phyloP scores from a whole-genome alignment of 1,140 invertebrate genomes.

The Anthonomus grandis region DNA sequence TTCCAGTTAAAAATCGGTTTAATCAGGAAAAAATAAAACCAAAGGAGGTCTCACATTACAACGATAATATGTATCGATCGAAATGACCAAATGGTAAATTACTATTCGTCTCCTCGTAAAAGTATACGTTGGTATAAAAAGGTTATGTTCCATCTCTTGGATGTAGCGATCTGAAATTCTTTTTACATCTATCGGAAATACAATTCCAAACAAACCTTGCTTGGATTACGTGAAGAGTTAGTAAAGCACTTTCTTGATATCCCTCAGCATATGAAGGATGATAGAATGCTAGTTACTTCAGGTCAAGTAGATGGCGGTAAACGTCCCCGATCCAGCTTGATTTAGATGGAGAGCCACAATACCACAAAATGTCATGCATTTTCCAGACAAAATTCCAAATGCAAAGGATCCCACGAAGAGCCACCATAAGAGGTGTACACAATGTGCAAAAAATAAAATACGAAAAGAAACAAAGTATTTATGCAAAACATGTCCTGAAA shows the following conservation, averaged over 20 bases:
- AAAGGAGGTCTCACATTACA: constrained; percentile 1
- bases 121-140: constrained; percentile 17
- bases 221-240: not conserved
- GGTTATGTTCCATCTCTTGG: constrained; percentile 13
- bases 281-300: constrained; percentile 1
- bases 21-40: constrained; percentile 11
- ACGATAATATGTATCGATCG: constrained; percentile 9
- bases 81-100: too few species aligned
- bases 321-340: constrained; percentile 3
- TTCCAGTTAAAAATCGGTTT: constrained; percentile 9
- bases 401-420: not conserved
- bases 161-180: constrained; percentile 10
- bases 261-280: not conserved
- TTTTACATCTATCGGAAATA: constrained; percentile 4
- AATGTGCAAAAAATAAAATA: constrained; percentile 2
- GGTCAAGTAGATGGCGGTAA: not conserved
- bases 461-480: not conserved
- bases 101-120: constrained; percentile 8
- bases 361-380: constrained; percentile 5
- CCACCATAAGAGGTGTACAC: not conserved
- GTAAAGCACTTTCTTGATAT: not conserved
- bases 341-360: constrained; percentile 5
- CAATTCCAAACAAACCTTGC: constrained; percentile 1
- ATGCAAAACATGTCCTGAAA: constrained; percentile 7
- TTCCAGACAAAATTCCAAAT: constrained; percentile 6